Percentiles rank a stretch among this genome's conserved stretches.
These are phyloP conservation scores for Microhierax caerulescens DNA, from an alignment of 2,797 vertebrate species.

Conservation along the genomic window DNA sequence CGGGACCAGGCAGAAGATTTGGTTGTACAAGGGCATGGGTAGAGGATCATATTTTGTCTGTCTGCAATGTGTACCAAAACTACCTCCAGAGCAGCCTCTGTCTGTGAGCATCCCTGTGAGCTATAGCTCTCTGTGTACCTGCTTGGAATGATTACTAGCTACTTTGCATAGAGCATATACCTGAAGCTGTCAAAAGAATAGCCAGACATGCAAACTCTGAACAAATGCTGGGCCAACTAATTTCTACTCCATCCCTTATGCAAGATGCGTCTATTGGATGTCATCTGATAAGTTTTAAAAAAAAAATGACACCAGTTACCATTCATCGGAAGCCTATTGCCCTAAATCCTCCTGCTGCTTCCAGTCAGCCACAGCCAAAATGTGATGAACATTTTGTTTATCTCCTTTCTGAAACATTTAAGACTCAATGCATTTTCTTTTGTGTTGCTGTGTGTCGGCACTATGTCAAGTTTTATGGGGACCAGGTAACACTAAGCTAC, in stretches of 20 bases:
- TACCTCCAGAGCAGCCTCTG: background rate
- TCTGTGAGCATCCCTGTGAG: background rate
- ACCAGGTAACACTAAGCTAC: background rate
- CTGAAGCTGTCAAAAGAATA: background rate
- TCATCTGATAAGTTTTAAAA: background rate
- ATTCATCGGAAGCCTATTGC: background rate
- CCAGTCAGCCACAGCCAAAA: background rate
- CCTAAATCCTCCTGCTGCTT: background rate
- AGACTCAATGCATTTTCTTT: background rate
- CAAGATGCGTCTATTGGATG: background rate
- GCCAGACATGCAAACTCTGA: background rate
- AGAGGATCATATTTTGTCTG: background rate
- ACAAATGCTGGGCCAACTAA: background rate
- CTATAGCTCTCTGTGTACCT: background rate
- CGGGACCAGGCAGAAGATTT: background rate
- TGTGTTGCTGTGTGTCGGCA: background rate
- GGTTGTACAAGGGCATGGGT: background rate
- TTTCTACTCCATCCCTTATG: background rate
- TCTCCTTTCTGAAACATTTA: background rate
- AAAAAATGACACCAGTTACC: background rate
- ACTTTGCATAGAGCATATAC: background rate
- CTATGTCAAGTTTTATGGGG: background rate
- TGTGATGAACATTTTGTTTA: background rate
- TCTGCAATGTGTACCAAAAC: background rate
- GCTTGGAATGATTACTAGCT: background rate